Evolutionary conservation across 1,140 invertebrate genomes (phyloP), one percentile per base, ranked within the genome.

Genomic region (Argopecten irradians): DNA sequence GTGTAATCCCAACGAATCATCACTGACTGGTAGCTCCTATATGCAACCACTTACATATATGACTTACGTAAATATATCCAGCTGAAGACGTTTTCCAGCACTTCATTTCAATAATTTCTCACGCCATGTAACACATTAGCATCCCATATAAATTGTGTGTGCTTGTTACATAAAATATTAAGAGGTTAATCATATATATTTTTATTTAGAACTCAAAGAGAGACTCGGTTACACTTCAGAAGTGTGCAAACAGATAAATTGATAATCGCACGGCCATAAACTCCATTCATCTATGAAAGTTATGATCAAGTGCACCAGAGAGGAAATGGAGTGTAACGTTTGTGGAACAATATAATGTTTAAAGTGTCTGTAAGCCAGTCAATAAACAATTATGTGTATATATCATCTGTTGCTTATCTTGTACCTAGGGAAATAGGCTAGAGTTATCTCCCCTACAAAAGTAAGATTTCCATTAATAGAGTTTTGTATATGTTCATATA

Each of bases 131-230:
- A 28, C 55, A 71, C 28, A 28, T 28, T 71, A 28, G 55, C n/a
- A 16, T 71, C 1, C 55, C n/a, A 71, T 28, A 5, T 71, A 11
- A 71, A 71, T 3, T 28, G n/a, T 46, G 5, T 11, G 55, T 28
- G n/a, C 28, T 71, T 71, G 55, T 71, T 71, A 71, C 55, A 28
- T 71, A 71, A 71, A 71, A 71, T 71, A 71, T 71, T 71, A 71
- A 71, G 22, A 71, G 28, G 55, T n/a, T n/a, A 71, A 7, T 71
- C 55, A 71, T 71, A 28, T 71, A 71, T 71, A 28, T 71, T 16
- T 28, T 71, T 71, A 71, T 71, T 71, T 28, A 28, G 55, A 71
- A 28, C 28, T 71, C 22, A 71, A 71, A 71, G 55, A n/a, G 8
- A 71, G 55, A 71, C 55, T 28, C n/a, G 28, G 55, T 71, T 71